These are phyloP conservation scores for Heliopora coerulea DNA, from an alignment of 92 coral and sea anemone genomes.

Conservation along the genomic window DNA sequence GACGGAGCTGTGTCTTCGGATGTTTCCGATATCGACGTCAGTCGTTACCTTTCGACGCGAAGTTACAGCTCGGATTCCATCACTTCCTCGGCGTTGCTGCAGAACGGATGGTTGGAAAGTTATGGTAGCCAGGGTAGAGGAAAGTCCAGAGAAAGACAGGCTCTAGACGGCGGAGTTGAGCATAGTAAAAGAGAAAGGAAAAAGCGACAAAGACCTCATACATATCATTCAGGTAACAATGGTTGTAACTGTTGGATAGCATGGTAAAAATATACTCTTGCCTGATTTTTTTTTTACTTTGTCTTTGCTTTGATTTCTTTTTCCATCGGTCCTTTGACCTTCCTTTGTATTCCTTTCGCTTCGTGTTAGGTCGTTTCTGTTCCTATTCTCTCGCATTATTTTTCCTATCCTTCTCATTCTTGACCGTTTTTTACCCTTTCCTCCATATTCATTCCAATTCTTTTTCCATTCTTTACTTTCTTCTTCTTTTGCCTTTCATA, in stretches of 20 bases:
- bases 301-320: neutral
- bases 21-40: neutral
- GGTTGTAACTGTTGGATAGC: no score
- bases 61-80: slow-evolving; percentile 26
- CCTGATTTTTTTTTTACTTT: neutral
- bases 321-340: slow-evolving; percentile 1
- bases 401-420: neutral
- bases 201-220: slow-evolving; percentile 57
- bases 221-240: slow-evolving; percentile 63
- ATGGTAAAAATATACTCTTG: no score
- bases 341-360: slow-evolving; percentile 3
- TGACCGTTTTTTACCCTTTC: neutral
- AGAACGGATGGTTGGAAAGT: neutral
- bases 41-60: neutral
- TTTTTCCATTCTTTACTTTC: neutral
- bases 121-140: slow-evolving; percentile 12
- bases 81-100: neutral
- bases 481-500: neutral
- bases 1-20: slow-evolving; percentile 14
- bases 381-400: neutral
- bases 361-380: slow-evolving; percentile 5
- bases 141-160: slow-evolving; percentile 6
- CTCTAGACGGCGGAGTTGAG: neutral
- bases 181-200: neutral
- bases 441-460: no score